Percentiles rank a stretch among this genome's conserved stretches.
Conservation (phyloP, 2,113 vertebrate species). For the Labrus mixtus region DNA sequence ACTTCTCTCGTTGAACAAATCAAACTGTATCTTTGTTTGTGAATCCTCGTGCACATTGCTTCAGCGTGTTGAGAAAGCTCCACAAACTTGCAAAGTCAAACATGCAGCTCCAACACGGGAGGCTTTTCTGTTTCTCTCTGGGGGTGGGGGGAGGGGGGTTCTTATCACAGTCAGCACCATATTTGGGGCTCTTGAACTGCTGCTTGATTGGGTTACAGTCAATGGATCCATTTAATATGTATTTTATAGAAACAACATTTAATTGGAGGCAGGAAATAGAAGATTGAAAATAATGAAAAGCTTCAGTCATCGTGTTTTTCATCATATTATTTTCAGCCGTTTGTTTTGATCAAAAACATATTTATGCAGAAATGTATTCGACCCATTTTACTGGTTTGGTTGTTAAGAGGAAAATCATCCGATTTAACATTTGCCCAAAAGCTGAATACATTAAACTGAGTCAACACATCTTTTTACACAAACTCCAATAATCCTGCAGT, state of each 20-base stretch:
- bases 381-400: neutral
- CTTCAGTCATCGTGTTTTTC: neutral
- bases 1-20: neutral
- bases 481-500: neutral
- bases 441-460: slow-evolving; percentile 13
- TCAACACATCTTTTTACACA: slow-evolving; percentile 8
- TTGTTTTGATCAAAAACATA: neutral
- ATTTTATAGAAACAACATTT: neutral
- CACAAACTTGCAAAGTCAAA: neutral
- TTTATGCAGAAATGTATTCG: neutral
- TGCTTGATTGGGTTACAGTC: neutral
- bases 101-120: too few species aligned
- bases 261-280: neutral
- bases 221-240: neutral
- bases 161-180: neutral
- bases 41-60: neutral
- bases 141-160: too few species aligned
- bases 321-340: neutral
- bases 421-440: neutral
- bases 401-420: too few species aligned
- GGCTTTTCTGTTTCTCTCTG: too few species aligned
- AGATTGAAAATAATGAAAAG: neutral
- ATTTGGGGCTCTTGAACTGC: too few species aligned
- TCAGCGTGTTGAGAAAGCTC: too few species aligned
- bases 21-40: neutral